Evolutionary conservation across 2,888 invertebrate species (phyloP), one percentile per base, ranked within the genome.

Genomic region (Germaria angustata): DNA sequence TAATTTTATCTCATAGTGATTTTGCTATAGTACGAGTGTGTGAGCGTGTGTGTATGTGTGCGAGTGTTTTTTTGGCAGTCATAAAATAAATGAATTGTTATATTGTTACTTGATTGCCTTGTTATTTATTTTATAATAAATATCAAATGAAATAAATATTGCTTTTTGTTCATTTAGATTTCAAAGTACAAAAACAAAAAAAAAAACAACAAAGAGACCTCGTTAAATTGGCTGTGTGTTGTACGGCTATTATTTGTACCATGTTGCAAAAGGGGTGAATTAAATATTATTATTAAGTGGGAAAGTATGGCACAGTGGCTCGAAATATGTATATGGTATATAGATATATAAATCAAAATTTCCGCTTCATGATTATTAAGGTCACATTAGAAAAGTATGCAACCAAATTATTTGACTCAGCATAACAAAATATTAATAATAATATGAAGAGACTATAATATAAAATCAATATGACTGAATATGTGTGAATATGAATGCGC

Each of bases 61-160:
- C 39, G 32, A 24, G 53, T 81, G 68, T 77, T 49, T 80, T 84
- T 81, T 84, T 84, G 82, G 86, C 87, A 84, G 80, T 89, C 88
- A 89, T 89, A 89, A 89, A 89, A 89, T 89, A 90, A 89, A 89
- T 89, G 89, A 89, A 89, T 89, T 89, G 89, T 87, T 90, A 87
- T 89, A 89, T 87, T 87, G 85, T 84, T 85, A 87, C 86, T 86
- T 89, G 89, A 90, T 89, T 89, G 89, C 88, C 84, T 73, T 80
- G 83, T 84, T 86, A 85, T 85, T 84, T 85, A 79, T 85, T 84
- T 84, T 78, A 81, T 84, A 85, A 84, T 84, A 80, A 78, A 69
- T 78, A 44, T 53, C 53, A 78, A 71, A 71, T 78, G 69, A 53
- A 46, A 55, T 53, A 71, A 71, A 46, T 55, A 44, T 32, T 34